Evolutionary conservation across 2,888 invertebrate genomes (phyloP), one percentile per base, ranked within the genome.

Genomic region (Odontocerum albicorne): DNA sequence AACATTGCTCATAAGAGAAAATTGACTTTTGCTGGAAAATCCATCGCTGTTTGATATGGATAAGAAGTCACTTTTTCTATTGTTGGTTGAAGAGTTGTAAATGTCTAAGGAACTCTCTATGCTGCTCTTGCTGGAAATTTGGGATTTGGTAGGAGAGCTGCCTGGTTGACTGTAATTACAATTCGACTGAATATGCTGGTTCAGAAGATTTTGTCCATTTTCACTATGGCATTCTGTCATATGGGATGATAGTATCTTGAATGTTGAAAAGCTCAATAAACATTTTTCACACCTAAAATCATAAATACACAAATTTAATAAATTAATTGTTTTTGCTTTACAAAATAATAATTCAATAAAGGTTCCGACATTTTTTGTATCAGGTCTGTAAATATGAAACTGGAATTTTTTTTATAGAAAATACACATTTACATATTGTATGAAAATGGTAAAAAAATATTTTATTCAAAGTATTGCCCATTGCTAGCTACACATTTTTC

Each of bases 211-310:
- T 45, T 20, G 33, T 17, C 35, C 20, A 13, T 32, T 19, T 2
- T 7, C 20, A 1, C 33, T 33, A 64, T 80, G 80, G 65, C 74
- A 77, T 1, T 73, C 73, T 55, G 76, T 70, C 49, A 76, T 72
- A 66, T 83, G 83, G 1, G 74, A 70, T 58, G 80, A 78, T 21
- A 83, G 70, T 62, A 77, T 68, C 2, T 80, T 78, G 47, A 79
- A 74, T 0, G 81, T 73, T 33, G 75, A 71, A 65, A 81, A 83
- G 1, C 74, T 68, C 63, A 79, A 77, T 17, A 69, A 67, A 66
- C 83, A 83, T 38, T 74, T 70, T 35, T 77, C 73, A 65, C 83
- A 83, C 64, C 82, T 79, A 63, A 17, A 66, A 64, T 3, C 16
- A 6, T 8, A 7, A 4, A 7, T 27, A 8, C 13, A 13, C n/a